Evolutionary conservation across 2,113 vertebrate genomes (phyloP).

Genomic region (Bothrops jararaca): DNA sequence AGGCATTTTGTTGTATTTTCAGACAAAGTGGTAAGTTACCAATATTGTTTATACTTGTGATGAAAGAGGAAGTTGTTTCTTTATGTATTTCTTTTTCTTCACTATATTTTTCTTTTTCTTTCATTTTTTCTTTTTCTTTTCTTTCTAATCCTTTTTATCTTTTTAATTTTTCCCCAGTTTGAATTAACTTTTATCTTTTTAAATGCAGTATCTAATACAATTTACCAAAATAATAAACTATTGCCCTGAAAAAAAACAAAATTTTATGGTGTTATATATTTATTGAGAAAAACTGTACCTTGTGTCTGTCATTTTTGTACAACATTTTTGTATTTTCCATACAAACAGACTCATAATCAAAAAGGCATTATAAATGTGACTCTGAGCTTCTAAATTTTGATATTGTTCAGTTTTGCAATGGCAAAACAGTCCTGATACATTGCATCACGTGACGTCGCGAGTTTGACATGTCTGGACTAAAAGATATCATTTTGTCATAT

Average conservation of each 20-base stretch:
- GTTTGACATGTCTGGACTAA: neutral
- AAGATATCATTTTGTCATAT: neutral
- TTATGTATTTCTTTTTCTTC: neutral
- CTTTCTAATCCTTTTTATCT: neutral
- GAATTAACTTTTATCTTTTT: neutral
- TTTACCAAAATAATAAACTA: neutral
- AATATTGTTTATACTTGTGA: neutral
- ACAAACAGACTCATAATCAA: neutral
- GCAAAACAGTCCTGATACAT: too few relatives aligned
- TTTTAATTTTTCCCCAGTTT: neutral
- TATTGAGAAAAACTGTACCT: neutral
- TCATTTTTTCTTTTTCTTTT: too few relatives aligned
- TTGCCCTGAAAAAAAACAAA: neutral
- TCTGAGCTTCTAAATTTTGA: neutral
- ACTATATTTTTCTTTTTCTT: neutral
- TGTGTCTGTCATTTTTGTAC: neutral
- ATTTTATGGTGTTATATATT: neutral
- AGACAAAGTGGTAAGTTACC: neutral
- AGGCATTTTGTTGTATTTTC: too few relatives aligned
- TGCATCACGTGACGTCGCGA: too few relatives aligned
- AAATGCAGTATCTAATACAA: neutral
- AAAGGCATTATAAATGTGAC: neutral
- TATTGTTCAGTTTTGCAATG: neutral
- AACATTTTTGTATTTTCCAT: neutral
- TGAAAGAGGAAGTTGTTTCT: neutral